phyloP scores from a whole-genome alignment of 30 jellyfish, hydroid and myxozoan genomes.

The Nemopilema nomurai region DNA sequence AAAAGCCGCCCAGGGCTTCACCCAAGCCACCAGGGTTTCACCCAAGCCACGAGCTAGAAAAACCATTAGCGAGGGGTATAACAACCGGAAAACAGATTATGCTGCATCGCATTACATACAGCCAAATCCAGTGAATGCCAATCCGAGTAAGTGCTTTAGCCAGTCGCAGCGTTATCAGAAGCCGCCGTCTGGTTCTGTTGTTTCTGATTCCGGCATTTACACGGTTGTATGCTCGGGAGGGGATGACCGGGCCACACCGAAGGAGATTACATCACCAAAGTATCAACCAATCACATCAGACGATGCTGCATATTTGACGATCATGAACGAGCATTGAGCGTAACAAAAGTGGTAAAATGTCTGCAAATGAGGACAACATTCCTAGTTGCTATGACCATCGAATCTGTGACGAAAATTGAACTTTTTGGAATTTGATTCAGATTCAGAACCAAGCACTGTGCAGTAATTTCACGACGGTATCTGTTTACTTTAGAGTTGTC shows the following conservation, averaged over 20 bases:
- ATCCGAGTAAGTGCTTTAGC: not conserved
- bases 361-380: not conserved
- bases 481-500: too few relatives aligned
- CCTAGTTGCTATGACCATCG: too few relatives aligned
- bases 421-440: too few relatives aligned
- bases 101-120: constrained; percentile 12
- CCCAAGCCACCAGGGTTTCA: not conserved
- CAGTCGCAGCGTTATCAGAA: not conserved
- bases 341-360: not conserved
- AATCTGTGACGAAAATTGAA: too few relatives aligned
- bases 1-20: not conserved
- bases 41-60: not conserved
- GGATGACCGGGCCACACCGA: not conserved
- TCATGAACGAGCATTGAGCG: not conserved
- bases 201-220: not conserved
- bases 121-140: constrained; percentile 21
- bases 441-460: too few relatives aligned
- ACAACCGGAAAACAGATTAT: not conserved
- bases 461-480: too few relatives aligned
- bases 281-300: constrained; percentile 38
- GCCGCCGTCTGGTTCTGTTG: not conserved
- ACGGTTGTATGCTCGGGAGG: not conserved
- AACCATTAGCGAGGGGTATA: not conserved
- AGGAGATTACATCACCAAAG: not conserved
- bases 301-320: constrained; percentile 17